A percentile compares a stretch with the other conserved stretches of the same genome.
Conservation (phyloP, 2,797 vertebrate genomes). For the Leuciscus waleckii region DNA sequence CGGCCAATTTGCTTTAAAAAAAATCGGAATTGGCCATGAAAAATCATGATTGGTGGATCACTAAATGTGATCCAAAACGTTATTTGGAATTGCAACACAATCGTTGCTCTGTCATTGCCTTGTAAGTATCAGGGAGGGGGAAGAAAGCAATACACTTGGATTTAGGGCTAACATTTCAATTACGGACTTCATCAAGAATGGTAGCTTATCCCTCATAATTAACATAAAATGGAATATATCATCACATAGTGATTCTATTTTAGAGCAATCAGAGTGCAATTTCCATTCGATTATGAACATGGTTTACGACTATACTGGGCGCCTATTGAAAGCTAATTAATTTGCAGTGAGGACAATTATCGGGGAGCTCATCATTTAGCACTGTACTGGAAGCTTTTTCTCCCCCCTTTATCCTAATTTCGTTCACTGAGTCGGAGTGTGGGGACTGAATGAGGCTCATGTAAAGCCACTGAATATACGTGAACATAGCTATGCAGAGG, state of each 20-base stretch:
- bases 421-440: slow-evolving; percentile 62
- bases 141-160: slow-evolving; percentile 40
- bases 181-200: slow-evolving; percentile 56
- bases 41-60: not conserved
- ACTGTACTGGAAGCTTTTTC: slow-evolving; percentile 40
- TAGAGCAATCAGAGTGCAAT: slow-evolving; percentile 63
- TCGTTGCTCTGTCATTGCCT: slow-evolving; percentile 56
- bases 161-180: slow-evolving; percentile 56
- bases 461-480: slow-evolving; percentile 69
- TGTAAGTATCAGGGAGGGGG: slow-evolving; percentile 26
- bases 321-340: slow-evolving; percentile 63
- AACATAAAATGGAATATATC: slow-evolving; percentile 62
- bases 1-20: not conserved
- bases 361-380: slow-evolving; percentile 52
- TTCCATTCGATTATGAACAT: slow-evolving; percentile 63
- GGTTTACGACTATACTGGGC: slow-evolving; percentile 61
- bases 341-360: slow-evolving; percentile 59
- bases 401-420: slow-evolving; percentile 62
- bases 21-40: not conserved
- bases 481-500: slow-evolving; percentile 66
- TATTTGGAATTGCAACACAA: slow-evolving; percentile 54
- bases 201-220: slow-evolving; percentile 63
- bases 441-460: slow-evolving; percentile 65
- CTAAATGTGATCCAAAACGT: slow-evolving; percentile 66
- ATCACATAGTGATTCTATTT: slow-evolving; percentile 60